These are phyloP conservation scores for Pituophis catenifer DNA, from an alignment of 2,113 vertebrate species.

Conservation along the genomic window DNA sequence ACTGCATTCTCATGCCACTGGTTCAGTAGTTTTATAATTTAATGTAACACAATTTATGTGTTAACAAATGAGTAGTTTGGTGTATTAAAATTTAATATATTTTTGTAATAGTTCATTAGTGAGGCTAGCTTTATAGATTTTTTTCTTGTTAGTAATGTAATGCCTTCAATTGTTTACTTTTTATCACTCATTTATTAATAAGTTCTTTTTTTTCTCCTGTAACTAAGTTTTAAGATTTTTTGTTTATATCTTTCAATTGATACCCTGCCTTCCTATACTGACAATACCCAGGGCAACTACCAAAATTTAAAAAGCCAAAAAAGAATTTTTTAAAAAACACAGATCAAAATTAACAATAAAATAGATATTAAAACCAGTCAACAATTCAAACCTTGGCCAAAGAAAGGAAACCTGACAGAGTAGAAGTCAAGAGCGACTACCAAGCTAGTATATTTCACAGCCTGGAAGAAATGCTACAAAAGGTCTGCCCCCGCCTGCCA, in stretches of 20 bases:
- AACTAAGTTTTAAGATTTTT: neutral
- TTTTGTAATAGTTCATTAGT: neutral
- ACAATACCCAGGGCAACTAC: neutral
- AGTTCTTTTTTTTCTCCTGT: neutral
- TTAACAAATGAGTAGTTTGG: neutral
- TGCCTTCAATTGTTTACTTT: neutral
- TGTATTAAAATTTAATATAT: neutral
- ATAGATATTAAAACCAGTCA: neutral
- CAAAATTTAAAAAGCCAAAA: neutral
- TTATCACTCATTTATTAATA: neutral
- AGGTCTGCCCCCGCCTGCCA: neutral
- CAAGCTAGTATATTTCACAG: neutral
- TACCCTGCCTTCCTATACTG: neutral
- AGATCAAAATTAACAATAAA: neutral
- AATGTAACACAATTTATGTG: neutral
- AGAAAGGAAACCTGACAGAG: neutral
- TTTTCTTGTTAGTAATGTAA: neutral
- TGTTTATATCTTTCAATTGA: neutral
- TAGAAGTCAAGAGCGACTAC: neutral
- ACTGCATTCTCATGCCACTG: neutral
- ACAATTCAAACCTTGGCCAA: neutral
- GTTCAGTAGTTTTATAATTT: neutral
- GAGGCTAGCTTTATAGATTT: neutral
- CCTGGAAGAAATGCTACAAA: neutral
- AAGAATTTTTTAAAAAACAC: neutral